Evolutionary conservation across 1,140 invertebrate species (phyloP).

Genomic region (Drosophila suzukii): DNA sequence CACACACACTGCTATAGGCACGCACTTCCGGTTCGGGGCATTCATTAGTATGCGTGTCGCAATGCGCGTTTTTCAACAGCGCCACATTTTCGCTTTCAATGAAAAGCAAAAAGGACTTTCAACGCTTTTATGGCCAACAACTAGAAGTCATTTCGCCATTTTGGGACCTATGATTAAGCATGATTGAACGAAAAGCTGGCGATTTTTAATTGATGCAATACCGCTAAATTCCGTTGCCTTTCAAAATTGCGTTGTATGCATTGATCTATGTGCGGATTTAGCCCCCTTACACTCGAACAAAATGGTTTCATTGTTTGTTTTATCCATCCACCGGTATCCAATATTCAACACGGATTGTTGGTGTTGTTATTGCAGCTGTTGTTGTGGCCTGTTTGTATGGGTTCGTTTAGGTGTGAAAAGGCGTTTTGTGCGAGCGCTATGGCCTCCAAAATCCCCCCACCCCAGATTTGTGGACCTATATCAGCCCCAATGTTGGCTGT

Average conservation of each 20-base stretch:
- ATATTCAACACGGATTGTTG: conserved; percentile 9
- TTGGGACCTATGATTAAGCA: conserved; percentile 17
- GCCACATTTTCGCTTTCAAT: conserved; percentile 42
- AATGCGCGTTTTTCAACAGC: conserved; percentile 46
- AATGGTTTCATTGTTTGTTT: conserved; percentile 32
- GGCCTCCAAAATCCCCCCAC: not conserved
- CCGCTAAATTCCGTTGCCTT: not conserved
- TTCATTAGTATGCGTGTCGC: conserved; percentile 72
- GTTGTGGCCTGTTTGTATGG: conserved; percentile 12
- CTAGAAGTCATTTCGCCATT: not conserved
- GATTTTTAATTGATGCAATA: conserved; percentile 9
- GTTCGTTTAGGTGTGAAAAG: conserved; percentile 66
- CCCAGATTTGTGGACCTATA: conserved; percentile 35
- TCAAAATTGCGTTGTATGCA: not conserved
- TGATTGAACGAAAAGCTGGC: not conserved
- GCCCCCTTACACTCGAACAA: not conserved
- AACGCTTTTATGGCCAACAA: conserved; percentile 20
- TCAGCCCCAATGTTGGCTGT: conserved; percentile 7
- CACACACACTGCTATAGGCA: conserved; percentile 17
- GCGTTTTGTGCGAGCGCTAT: conserved; percentile 39
- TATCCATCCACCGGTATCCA: not conserved
- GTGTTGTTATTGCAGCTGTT: conserved; percentile 34
- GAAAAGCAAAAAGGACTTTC: conserved; percentile 24
- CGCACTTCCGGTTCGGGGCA: conserved; percentile 46
- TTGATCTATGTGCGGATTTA: not conserved